These are phyloP conservation scores for Paracyclopina nana DNA, from an alignment of 1,140 invertebrate species.

Conservation along the genomic window DNA sequence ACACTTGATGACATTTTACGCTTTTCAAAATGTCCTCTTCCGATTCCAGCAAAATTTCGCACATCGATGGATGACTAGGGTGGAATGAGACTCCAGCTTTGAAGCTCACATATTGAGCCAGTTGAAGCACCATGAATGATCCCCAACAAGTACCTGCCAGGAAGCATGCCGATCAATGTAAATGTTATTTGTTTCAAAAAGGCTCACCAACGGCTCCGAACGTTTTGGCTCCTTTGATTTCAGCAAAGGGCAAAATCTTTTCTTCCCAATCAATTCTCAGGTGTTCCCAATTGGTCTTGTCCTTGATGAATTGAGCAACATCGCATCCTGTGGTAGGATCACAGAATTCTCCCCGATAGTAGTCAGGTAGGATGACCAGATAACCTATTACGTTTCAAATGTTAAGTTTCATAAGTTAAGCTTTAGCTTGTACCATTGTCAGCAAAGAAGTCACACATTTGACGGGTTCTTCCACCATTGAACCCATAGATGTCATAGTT, in stretches of 20 bases:
- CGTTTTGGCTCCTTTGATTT: neutral
- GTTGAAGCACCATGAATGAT: neutral
- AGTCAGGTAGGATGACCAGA: neutral
- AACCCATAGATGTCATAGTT: conserved; percentile 9
- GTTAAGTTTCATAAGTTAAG: neutral
- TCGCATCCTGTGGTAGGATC: neutral
- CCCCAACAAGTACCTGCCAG: conserved; percentile 1
- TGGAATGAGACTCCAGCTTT: neutral
- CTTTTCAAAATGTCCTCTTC: neutral
- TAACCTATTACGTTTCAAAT: too few species aligned
- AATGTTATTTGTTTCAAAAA: neutral
- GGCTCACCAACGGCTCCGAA: conserved; percentile 4
- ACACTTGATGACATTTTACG: neutral
- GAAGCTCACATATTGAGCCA: neutral
- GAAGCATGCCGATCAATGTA: neutral
- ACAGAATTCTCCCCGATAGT: neutral
- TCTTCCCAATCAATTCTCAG: neutral
- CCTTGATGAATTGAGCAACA: neutral
- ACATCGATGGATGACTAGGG: neutral
- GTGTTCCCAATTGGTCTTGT: neutral
- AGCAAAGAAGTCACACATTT: neutral
- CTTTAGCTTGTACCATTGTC: neutral
- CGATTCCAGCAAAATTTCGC: neutral
- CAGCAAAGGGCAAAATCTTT: neutral
- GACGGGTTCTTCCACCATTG: neutral